Base-by-base conservation (phyloP, 1,140 invertebrate species). In the Macrosteles quadrilineatus region DNA sequence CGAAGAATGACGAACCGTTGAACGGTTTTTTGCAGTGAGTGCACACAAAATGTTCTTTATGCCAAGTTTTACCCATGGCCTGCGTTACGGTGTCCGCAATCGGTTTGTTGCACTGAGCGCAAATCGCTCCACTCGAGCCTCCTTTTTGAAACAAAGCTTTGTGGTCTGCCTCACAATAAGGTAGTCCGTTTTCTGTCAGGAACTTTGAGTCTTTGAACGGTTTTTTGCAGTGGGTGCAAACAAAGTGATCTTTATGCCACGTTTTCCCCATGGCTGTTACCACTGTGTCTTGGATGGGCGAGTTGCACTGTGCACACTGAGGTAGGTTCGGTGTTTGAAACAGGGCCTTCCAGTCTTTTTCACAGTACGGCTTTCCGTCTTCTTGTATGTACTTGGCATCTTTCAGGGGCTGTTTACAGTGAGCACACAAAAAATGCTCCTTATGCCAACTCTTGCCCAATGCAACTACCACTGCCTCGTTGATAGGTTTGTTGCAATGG, bases 11-110 rank as follows among this genome's bases (percentile, higher is more conserved):
- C 14, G 32, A 4, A 36, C 14, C 14, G 14, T 36, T 36, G 32
- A 36, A 36, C 4, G 32, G 32, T 36, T 36, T 36, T 36, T 36
- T 36, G 14, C 32, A 36, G 14, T 36, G 32, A 36, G 84, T 87
- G 83, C 94, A 96, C n/a, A 90, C 86, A 81, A 96, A 96, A 81
- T 94, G 93, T 73, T 95, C 88, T 45, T 91, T 88, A 78, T 96
- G 94, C 90, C 91, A 96, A 31, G 89, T 88, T 76, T 86, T 57
- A 30, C 66, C 57, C 14, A 72, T 31, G 17, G 68, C 71, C 19
- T 36, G 4, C 14, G 14, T 36, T 6, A 36, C 14, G 14, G 32
- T 36, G 14, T 36, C 32, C 4, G 4, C 14, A 14, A 36, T 36
- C 4, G 32, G 32, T 14, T 36, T 36, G 32, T 36, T 36, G 32